phyloP scores from a whole-genome alignment of 2,113 vertebrate species.

The Conger conger region DNA sequence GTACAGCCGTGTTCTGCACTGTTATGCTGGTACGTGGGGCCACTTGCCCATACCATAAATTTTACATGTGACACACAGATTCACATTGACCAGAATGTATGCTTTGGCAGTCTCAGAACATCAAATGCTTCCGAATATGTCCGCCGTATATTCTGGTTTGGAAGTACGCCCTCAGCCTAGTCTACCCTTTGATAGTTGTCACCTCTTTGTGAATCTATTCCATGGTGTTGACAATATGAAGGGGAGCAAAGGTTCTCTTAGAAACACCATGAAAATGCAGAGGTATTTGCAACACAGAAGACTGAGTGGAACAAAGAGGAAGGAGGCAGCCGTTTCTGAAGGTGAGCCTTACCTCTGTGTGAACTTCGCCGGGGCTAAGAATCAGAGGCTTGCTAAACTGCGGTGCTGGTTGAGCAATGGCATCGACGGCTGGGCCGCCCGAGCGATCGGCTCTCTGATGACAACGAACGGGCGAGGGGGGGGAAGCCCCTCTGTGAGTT shows the following conservation, averaged over 20 bases:
- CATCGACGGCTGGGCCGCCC: background rate
- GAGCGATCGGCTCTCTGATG: slow-evolving; percentile 50
- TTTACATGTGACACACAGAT: background rate
- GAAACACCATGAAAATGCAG: slow-evolving; percentile 19
- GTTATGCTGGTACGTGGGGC: background rate
- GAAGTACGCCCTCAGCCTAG: background rate
- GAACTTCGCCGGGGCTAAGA: slow-evolving; percentile 69
- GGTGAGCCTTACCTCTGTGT: slow-evolving; percentile 65
- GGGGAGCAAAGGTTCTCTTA: slow-evolving; percentile 30
- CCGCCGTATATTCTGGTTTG: background rate
- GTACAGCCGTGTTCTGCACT: background rate
- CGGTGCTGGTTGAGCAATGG: slow-evolving; percentile 50
- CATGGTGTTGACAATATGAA: slow-evolving; percentile 4
- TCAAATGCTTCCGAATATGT: background rate
- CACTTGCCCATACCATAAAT: background rate
- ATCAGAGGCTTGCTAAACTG: slow-evolving; percentile 63
- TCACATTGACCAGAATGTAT: background rate
- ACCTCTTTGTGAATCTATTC: background rate
- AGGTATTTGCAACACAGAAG: slow-evolving; percentile 44
- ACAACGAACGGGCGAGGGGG: slow-evolving; percentile 54
- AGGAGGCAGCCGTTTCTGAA: slow-evolving; percentile 47
- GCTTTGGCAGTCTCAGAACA: background rate
- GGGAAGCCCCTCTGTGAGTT: slow-evolving; percentile 68
- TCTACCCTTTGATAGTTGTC: background rate
- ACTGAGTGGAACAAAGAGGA: slow-evolving; percentile 55